Conservation (phyloP, 2,797 vertebrate genomes). For the Catharus ustulatus region DNA sequence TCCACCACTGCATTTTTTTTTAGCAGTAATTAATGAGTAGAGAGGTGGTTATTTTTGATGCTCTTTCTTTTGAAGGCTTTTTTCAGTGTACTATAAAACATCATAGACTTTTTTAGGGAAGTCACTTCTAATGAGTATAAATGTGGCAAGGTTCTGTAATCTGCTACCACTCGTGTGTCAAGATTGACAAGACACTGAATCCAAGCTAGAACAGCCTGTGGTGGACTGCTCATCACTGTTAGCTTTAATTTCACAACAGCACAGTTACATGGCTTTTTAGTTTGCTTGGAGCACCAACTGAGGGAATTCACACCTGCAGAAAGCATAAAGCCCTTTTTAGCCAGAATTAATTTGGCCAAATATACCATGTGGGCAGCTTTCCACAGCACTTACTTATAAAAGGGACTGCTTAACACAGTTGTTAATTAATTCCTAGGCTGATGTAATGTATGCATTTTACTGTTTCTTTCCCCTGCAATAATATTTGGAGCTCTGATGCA, state of each 20-base stretch:
- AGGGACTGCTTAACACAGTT: background rate
- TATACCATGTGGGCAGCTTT: background rate
- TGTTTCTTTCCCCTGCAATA: background rate
- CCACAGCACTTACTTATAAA: background rate
- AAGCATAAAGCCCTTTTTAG: background rate
- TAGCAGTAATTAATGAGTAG: background rate
- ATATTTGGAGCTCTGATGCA: background rate
- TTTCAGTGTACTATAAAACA: background rate
- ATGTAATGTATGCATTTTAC: background rate
- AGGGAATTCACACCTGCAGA: background rate
- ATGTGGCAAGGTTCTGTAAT: background rate
- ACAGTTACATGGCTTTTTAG: background rate
- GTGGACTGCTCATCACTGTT: background rate
- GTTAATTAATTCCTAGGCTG: background rate
- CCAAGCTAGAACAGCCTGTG: background rate
- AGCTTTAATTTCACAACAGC: background rate
- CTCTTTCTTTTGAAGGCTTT: background rate
- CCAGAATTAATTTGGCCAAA: background rate
- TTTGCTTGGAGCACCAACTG: background rate
- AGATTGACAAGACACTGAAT: background rate
- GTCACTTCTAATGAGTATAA: accelerated
- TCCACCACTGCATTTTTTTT: background rate
- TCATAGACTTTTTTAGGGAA: background rate
- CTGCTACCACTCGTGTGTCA: background rate
- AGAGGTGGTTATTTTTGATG: background rate